Percentiles rank a stretch among this genome's conserved stretches.
Conservation (phyloP, 30 jellyfish, hydroid and myxozoan genomes). For the Sanderia malayensis region DNA sequence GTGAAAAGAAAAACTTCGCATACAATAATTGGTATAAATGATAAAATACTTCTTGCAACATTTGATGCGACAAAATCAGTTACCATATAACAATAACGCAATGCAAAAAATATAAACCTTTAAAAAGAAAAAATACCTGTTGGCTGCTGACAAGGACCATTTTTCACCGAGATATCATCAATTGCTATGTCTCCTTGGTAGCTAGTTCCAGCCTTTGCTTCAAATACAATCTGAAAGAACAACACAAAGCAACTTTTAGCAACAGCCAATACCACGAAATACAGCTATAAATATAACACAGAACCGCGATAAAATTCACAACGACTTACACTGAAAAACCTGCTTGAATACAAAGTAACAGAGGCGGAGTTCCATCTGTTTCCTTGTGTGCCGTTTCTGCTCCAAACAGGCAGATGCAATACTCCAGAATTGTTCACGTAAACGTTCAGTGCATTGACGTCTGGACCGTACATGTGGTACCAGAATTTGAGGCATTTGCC, state of each 20-base stretch:
- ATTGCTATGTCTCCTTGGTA: conserved; percentile 92
- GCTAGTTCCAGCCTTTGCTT: conserved; percentile 73
- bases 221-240: conserved; percentile 67
- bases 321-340: conserved; percentile 68
- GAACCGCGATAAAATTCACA: too few relatives aligned
- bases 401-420: conserved; percentile 75
- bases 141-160: conserved; percentile 68
- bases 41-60: too few relatives aligned
- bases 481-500: conserved; percentile 79
- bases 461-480: conserved; percentile 97
- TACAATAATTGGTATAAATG: too few relatives aligned
- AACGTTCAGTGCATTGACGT: conserved; percentile 70
- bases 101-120: too few relatives aligned
- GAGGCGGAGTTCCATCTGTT: conserved; percentile 65
- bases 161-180: conserved; percentile 75
- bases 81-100: too few relatives aligned
- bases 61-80: too few relatives aligned
- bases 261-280: too few relatives aligned
- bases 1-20: too few relatives aligned
- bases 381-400: conserved; percentile 84
- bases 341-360: conserved; percentile 76
- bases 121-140: too few relatives aligned
- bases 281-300: too few relatives aligned
- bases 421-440: conserved; percentile 49
- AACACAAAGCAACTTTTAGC: too few relatives aligned